Percentiles rank a stretch among this genome's conserved stretches.
phyloP scores from a whole-genome alignment of 2,888 invertebrate genomes.

The Rhimphoctona megacephalus region DNA sequence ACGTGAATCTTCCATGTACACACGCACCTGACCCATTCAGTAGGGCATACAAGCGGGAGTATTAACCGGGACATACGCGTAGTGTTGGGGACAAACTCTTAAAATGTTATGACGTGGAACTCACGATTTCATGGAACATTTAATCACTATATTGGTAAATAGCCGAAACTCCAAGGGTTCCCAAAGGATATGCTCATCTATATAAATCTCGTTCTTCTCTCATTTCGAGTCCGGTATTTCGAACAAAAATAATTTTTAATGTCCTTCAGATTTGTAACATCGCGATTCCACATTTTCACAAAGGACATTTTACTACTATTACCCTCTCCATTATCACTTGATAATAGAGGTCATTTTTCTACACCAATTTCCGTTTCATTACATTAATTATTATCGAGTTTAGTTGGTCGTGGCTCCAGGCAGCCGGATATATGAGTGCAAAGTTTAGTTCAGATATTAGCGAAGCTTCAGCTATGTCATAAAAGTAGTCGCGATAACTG shows the following conservation, averaged over 20 bases:
- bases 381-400: constrained; percentile 60
- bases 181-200: constrained; percentile 57
- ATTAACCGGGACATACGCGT: constrained; percentile 72
- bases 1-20: constrained; percentile 61
- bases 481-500: constrained; percentile 61
- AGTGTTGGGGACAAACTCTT: constrained; percentile 77
- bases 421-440: constrained; percentile 58
- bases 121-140: constrained; percentile 84
- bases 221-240: constrained; percentile 34
- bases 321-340: neutral
- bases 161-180: constrained; percentile 75
- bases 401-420: constrained; percentile 11
- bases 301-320: neutral
- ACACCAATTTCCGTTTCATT: constrained; percentile 38
- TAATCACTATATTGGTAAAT: constrained; percentile 83
- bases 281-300: neutral
- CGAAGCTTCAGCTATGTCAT: constrained; percentile 46
- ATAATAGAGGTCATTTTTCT: neutral
- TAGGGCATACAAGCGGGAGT: constrained; percentile 63
- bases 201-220: constrained; percentile 49
- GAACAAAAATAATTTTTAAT: constrained; percentile 35
- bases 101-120: constrained; percentile 84
- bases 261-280: neutral
- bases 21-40: constrained; percentile 74
- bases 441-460: constrained; percentile 63